These are phyloP conservation scores for Pocillopora meandrina DNA, from an alignment of 92 coral and sea anemone species.

Conservation along the genomic window DNA sequence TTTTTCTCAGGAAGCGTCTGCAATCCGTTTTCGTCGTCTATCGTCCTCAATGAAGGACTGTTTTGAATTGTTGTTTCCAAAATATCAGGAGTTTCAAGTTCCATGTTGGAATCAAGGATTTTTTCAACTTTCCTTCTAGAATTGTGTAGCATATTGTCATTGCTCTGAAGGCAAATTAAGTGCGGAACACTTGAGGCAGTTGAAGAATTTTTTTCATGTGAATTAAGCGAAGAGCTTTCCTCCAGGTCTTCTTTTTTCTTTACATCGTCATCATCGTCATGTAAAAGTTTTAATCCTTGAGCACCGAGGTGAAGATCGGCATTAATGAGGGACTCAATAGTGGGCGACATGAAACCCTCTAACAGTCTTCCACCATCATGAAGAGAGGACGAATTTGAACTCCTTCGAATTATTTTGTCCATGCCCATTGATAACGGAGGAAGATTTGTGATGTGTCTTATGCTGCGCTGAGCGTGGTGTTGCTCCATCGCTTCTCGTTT, in stretches of 20 bases:
- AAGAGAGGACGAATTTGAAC: neutral
- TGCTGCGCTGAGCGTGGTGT: neutral
- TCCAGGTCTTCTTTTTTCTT: neutral
- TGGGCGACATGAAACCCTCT: constrained; percentile 9
- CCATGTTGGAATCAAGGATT: neutral
- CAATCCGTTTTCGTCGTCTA: neutral
- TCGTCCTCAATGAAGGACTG: neutral
- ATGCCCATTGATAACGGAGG: neutral
- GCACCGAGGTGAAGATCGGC: constrained; percentile 18
- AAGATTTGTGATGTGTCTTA: too few relatives aligned
- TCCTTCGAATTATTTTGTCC: neutral
- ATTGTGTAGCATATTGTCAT: neutral
- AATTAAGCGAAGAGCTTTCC: neutral
- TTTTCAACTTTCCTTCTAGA: neutral
- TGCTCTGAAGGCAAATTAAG: neutral
- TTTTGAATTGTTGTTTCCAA: neutral
- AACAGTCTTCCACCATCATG: neutral
- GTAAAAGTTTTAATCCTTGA: constrained; percentile 14
- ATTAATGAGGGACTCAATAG: constrained; percentile 13
- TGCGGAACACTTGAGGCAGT: neutral
- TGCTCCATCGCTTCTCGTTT: neutral
- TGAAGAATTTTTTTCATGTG: neutral
- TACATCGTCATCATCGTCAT: neutral
- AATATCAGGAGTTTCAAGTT: neutral
- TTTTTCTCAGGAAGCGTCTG: neutral